Base-by-base conservation (phyloP, 2,888 invertebrate species). In the Chelonus formosanus region DNA sequence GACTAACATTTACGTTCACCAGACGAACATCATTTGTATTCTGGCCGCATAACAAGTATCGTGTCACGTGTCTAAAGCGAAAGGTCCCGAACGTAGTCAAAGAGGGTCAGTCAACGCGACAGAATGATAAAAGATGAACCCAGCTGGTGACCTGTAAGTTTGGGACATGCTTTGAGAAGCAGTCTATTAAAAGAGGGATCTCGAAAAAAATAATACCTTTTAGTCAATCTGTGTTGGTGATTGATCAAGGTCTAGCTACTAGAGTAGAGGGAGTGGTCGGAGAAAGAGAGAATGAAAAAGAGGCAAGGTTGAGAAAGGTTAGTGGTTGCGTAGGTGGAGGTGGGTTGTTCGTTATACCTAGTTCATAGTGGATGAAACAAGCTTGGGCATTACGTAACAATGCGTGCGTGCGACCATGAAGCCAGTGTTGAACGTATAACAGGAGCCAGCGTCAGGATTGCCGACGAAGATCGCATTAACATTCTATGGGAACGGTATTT, bases 401-500 rank as follows among this genome's bases (percentile, higher is more conserved):
- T 79, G 74, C 73, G 68, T 71, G 69, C 70, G 65, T 71, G 69
- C 63, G 70, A 73, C 56, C 66, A 64, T 67, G 66, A 68, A 65
- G 67, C 64, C 61, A 57, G 63, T 62, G 58, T 63, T 57, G 65
- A 64, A 62, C 67, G 62, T 68, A 68, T 67, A 69, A 70, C 65
- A 69, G 67, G 65, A 66, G 66, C 67, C 64, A 68, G 64, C 56
- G 70, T 62, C 65, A 44, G 72, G 68, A 70, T 71, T 70, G 70
- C 69, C 67, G 75, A 71, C 72, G 71, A 73, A 74, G 78, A 80
- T 80, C 79, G 76, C 81, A 83, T 83, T 82, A 81, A 83, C 79
- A 82, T 83, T 83, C 82, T 80, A 81, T 79, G 81, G 81, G 81
- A 83, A 81, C 79, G 82, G 80, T 81, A 81, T 81, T 78, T 76